These are phyloP conservation scores for Polia nebulosa DNA, from an alignment of 2,888 invertebrate genomes.

Conservation along the genomic window DNA sequence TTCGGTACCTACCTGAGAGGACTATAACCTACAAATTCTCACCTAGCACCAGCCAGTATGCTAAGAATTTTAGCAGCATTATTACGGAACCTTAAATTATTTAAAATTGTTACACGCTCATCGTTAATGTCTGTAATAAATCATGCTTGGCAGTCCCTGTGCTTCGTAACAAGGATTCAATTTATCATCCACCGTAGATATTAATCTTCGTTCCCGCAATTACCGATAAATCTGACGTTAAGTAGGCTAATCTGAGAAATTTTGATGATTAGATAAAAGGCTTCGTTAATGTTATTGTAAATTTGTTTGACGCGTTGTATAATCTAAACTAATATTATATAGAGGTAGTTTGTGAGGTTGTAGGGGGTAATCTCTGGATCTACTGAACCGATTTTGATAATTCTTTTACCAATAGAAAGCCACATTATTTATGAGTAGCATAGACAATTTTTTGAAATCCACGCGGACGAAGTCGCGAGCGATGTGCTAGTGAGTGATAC, in stretches of 20 bases:
- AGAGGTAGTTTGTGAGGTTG: no score
- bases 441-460: no score
- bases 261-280: slow-evolving; percentile 30
- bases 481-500: no score
- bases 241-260: slow-evolving; percentile 43
- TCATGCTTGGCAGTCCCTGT: slow-evolving; percentile 60
- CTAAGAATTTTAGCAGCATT: neutral
- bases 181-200: slow-evolving; percentile 62
- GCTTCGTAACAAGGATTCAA: slow-evolving; percentile 55
- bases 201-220: slow-evolving; percentile 60
- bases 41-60: neutral
- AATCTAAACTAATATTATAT: no score
- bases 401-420: no score
- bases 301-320: neutral
- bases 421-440: no score
- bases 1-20: no score
- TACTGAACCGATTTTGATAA: no score
- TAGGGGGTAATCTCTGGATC: no score
- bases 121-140: slow-evolving; percentile 65
- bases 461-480: no score
- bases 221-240: slow-evolving; percentile 66
- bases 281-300: slow-evolving; percentile 4
- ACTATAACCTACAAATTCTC: no score
- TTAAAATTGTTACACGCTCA: slow-evolving; percentile 19
- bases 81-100: neutral